Evolutionary conservation across 2,113 vertebrate species (phyloP).

Genomic region (Asarcornis scutulata): DNA sequence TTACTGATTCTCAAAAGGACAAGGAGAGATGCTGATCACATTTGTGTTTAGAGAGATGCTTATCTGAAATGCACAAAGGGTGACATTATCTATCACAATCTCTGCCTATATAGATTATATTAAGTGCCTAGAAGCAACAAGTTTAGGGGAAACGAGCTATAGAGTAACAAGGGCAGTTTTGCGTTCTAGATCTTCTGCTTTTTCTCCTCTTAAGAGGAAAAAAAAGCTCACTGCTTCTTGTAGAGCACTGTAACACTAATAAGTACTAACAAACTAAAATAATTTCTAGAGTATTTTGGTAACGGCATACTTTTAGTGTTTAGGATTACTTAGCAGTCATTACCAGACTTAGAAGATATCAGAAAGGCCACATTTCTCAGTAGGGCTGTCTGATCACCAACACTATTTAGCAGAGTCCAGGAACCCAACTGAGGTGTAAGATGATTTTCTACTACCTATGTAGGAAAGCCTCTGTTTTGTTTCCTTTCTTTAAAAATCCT

Average conservation of each 20-base stretch:
- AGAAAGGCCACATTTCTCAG: not conserved
- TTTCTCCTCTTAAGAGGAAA: not conserved
- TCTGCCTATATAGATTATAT: constrained; percentile 30
- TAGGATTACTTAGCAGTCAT: not conserved
- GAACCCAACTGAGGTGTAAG: not conserved
- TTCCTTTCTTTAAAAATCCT: not conserved
- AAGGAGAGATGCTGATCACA: constrained; percentile 66
- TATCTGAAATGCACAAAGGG: constrained; percentile 68
- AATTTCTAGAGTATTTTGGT: not conserved
- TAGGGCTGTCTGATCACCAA: not conserved
- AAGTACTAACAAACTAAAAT: not conserved
- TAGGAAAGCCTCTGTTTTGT: not conserved
- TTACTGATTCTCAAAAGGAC: constrained; percentile 64
- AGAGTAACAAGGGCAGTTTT: not conserved
- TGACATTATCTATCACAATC: constrained; percentile 63
- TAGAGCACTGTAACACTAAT: not conserved
- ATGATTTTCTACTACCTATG: not conserved
- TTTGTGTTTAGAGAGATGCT: constrained; percentile 67
- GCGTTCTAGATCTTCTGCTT: not conserved
- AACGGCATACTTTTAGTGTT: not conserved
- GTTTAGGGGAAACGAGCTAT: not conserved
- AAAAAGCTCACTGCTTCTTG: not conserved
- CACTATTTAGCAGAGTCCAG: not conserved
- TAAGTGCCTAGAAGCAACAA: constrained; percentile 33
- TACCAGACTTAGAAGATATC: not conserved